A percentile compares a stretch with the other conserved stretches of the same genome.
Conservation (phyloP, 1,140 invertebrate species). For the Drosophila subpulchrella region DNA sequence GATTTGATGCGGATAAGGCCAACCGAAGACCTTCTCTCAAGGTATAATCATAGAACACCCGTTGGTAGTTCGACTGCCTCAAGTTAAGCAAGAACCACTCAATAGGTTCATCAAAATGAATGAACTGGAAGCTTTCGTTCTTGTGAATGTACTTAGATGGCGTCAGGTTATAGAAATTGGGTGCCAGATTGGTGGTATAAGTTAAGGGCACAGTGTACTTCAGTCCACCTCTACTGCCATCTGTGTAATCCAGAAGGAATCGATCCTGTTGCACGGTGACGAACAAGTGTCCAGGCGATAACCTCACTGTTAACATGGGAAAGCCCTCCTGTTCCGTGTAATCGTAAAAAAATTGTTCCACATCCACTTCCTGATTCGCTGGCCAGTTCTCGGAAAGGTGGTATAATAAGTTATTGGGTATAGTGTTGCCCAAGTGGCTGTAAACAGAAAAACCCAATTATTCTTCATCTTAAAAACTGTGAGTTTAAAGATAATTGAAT, state of each 20-base stretch:
- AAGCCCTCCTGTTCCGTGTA: slow-evolving; percentile 97
- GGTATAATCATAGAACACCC: slow-evolving; percentile 87
- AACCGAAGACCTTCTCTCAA: slow-evolving; percentile 85
- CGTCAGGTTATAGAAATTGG: slow-evolving; percentile 85
- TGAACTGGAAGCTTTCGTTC: slow-evolving; percentile 76
- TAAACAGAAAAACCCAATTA: neutral
- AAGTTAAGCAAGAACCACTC: slow-evolving; percentile 85
- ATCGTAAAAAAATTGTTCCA: slow-evolving; percentile 86
- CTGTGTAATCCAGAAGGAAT: slow-evolving; percentile 85
- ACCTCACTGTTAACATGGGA: slow-evolving; percentile 89
- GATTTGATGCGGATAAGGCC: slow-evolving; percentile 81
- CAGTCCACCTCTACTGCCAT: slow-evolving; percentile 54
- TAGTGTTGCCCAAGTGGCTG: slow-evolving; percentile 47
- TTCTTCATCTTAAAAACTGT: too few species aligned
- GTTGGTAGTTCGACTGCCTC: slow-evolving; percentile 86
- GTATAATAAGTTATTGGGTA: slow-evolving; percentile 51
- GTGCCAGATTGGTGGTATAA: slow-evolving; percentile 85
- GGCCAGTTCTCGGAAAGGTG: slow-evolving; percentile 56
- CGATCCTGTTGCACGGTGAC: slow-evolving; percentile 83
- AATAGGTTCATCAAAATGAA: slow-evolving; percentile 51
- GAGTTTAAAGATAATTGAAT: neutral
- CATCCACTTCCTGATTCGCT: slow-evolving; percentile 15
- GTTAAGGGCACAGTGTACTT: slow-evolving; percentile 89
- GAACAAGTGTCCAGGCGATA: neutral
- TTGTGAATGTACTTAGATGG: slow-evolving; percentile 84